Base-by-base conservation (phyloP, 2,797 vertebrate species). In the Scyliorhinus canicula region DNA sequence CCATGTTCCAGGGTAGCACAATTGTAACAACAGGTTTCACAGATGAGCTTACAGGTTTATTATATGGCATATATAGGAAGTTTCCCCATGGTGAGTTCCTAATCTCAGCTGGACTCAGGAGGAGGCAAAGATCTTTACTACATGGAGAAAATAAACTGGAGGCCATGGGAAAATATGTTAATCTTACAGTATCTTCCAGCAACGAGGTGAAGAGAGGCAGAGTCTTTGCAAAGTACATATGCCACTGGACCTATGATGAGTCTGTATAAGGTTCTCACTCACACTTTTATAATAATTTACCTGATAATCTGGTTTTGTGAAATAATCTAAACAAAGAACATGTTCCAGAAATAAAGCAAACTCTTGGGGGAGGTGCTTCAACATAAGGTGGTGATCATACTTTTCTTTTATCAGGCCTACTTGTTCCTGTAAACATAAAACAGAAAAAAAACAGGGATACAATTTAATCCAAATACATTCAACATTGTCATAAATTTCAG, bases 251-350 rank as follows among this genome's bases (percentile, higher is more conserved):
- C 28, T 71, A 50, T 52, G 16, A 52, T 94, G 60, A 11, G 44
- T 8, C 67, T 35, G 67, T 19, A 69, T 9, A 67, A 14, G 31
- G 35, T 52, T 52, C 31, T 88, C 35, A 26, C 60, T 67, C 21
- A 19, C 55, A 55, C 40, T 28, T 44, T 11, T 91, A 26, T 47
- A 47, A 26, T 69, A 52, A 50, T 95, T 97, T 97, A 99, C 99
- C 98, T 99, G 98, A 96, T 99, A 99, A 96, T 99, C 98, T 2
- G 99, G 99, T 96, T 99, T 99, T n/a, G 98, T 99, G 97, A 98
- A 99, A 97, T 99, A 99, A 97, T 99, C 99, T 95, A 99, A 97
- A 96, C 95, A 98, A 96, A 98, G 97, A 95, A 99, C 98, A 96
- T 99, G 99, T 91, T 99, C 99, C 96, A 99, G 97, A 97, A 99